Evolutionary conservation across 2,797 vertebrate species (phyloP).

Genomic region (Crenichthys baileyi): DNA sequence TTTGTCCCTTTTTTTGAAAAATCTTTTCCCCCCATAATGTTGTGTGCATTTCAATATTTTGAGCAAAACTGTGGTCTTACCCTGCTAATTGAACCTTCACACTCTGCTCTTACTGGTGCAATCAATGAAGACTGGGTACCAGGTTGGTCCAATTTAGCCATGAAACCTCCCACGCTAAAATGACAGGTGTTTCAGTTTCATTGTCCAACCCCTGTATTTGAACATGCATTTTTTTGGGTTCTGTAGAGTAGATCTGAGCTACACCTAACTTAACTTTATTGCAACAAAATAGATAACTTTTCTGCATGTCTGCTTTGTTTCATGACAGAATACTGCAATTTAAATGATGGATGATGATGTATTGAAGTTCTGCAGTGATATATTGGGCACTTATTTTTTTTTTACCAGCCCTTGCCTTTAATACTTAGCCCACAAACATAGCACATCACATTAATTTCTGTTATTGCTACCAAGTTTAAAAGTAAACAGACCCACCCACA

Average conservation of each 20-base stretch:
- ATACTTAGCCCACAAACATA: constrained; percentile 27
- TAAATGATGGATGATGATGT: constrained; percentile 17
- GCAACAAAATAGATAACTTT: not conserved
- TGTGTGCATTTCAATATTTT: too few relatives aligned
- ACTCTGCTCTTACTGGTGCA: too few relatives aligned
- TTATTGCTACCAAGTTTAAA: constrained; percentile 36
- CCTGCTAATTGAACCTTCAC: too few relatives aligned
- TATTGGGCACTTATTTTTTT: constrained; percentile 27
- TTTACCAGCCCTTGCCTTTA: constrained; percentile 9
- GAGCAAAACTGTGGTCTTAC: too few relatives aligned
- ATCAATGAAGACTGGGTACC: too few relatives aligned
- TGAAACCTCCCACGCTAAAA: too few relatives aligned
- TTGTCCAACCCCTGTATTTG: too few relatives aligned
- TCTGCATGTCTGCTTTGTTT: constrained; percentile 17
- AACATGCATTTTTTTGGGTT: constrained; percentile 32
- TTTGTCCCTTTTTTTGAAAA: too few relatives aligned
- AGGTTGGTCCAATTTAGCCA: too few relatives aligned
- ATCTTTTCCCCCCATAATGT: too few relatives aligned
- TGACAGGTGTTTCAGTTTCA: too few relatives aligned
- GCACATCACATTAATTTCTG: constrained; percentile 15
- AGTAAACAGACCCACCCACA: constrained; percentile 39
- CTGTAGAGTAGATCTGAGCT: not conserved
- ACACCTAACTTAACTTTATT: not conserved
- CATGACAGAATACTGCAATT: constrained; percentile 14
- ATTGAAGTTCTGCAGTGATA: constrained; percentile 23